Evolutionary conservation across 2,888 invertebrate genomes (phyloP), one percentile per base, ranked within the genome.

Genomic region (Yponomeuta malinellus): DNA sequence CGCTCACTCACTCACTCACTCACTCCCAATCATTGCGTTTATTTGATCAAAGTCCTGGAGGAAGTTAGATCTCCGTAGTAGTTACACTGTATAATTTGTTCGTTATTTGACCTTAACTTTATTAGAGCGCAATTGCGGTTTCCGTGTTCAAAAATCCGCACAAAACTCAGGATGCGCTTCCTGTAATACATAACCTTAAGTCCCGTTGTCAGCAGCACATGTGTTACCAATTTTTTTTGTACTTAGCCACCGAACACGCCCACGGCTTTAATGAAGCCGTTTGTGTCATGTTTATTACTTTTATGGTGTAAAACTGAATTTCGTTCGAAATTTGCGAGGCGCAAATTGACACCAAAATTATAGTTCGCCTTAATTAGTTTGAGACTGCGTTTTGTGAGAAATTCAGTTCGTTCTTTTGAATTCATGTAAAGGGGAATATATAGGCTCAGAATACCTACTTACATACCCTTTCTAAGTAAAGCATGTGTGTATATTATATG

Each of bases 281-380:
- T 92, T 88, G 79, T 83, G 90, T 91, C 91, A 90, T 84, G 83
- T 90, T 90, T 91, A 90, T 90, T 87, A 85, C 89, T 85, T 88
- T 92, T 87, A 90, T 84, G 87, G 84, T 84, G 85, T 83, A 86
- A 59, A 88, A 82, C 83, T 78, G 86, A 89, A 88, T 89, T 90
- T 89, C 84, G 85, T 83, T 80, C 83, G 81, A 81, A 87, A 91
- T 90, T 91, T 91, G 90, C 82, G 87, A 84, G 82, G 86, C 85
- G 87, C 82, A 88, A 91, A 91, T 89, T 89, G 90, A 88, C 89
- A 85, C 84, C 79, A 83, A 81, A 86, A 83, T 83, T 83, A 79
- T 84, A 78, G 83, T 74, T 76, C 79, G 71, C 76, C 82, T 15
- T 88, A 90, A 88, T 89, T 88, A 86, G 84, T 79, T 75, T 43